Evolutionary conservation across 92 coral and sea anemone species (phyloP), one percentile per base, ranked within the genome.

Genomic region (Epizoanthus ramosus): DNA sequence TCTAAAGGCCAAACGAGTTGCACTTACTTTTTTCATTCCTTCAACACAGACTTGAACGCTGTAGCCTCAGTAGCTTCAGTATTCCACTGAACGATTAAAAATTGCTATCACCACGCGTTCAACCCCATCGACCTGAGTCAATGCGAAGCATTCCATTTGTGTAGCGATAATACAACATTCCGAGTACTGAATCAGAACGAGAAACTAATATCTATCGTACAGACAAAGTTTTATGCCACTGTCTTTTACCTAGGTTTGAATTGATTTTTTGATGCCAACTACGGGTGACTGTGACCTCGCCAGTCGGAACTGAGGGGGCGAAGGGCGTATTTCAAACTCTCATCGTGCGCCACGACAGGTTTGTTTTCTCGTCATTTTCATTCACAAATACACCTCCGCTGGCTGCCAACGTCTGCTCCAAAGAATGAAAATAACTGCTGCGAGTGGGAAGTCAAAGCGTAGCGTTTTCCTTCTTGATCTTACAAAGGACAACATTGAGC

Each of bases 221-320:
- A 50, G 54, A 12, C 54, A 12, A 12, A 9, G 2, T 50, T 50
- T 50, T 13, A 13, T 50, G 54, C 54, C 54, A 50, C 50, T 43
- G 54, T 13, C 54, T 50, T 50, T 5, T 50, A 50, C 54, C 10
- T 13, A 5, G 57, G 39, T 61, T 5, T 56, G 45, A 53, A 56
- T 7, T 35, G n/a, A 67, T 67, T 67, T 16, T 53, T 25, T 10
- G 63, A 53, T 19, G 35, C 8, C 19, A 28, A 57, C 16, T 25
- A 13, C 8, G 19, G 31, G 69, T 19, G n/a, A 50, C 18, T 60
- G 39, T 77, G 82, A 61, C 82, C 71, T 77, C 61, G 41, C 47
- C 4, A 14, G 17, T 77, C 71, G 82, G 82, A 77, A 77, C 71
- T 60, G 58, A 37, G 82, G 59, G 82, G 82, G 82, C 71, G 82